Percentiles rank a stretch among this genome's conserved stretches.
phyloP scores from a whole-genome alignment of 2,797 vertebrate species.

The Prunella strophiata region DNA sequence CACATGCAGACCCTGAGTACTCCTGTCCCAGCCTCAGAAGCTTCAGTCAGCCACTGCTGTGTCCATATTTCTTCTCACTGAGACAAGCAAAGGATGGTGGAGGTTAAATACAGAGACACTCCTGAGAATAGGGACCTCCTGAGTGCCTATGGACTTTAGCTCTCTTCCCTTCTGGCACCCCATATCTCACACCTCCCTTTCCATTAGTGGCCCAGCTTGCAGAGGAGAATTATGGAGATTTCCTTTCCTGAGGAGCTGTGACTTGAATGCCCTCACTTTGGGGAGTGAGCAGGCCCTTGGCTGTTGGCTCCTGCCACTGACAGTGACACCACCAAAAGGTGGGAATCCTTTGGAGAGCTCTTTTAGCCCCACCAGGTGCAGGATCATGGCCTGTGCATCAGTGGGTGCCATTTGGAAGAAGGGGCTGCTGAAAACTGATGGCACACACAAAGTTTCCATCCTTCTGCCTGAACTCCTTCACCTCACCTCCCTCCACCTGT shows the following conservation, averaged over 20 bases:
- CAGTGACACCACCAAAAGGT: neutral
- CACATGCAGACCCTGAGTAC: neutral
- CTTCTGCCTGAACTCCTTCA: neutral
- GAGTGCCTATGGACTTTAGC: neutral
- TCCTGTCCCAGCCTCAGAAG: neutral
- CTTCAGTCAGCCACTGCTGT: neutral
- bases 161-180: neutral
- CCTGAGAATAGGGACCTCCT: neutral
- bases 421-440: neutral
- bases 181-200: neutral
- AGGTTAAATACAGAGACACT: neutral
- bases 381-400: neutral
- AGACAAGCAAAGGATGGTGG: neutral
- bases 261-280: neutral
- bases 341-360: neutral
- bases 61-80: neutral
- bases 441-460: neutral
- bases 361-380: neutral
- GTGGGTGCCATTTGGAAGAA: accelerated
- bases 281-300: neutral
- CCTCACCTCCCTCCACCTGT: neutral
- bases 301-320: neutral
- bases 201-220: neutral
- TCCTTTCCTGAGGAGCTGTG: neutral
- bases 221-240: neutral